phyloP scores from a whole-genome alignment of 2,888 invertebrate species.

The Leptothorax acervorum region DNA sequence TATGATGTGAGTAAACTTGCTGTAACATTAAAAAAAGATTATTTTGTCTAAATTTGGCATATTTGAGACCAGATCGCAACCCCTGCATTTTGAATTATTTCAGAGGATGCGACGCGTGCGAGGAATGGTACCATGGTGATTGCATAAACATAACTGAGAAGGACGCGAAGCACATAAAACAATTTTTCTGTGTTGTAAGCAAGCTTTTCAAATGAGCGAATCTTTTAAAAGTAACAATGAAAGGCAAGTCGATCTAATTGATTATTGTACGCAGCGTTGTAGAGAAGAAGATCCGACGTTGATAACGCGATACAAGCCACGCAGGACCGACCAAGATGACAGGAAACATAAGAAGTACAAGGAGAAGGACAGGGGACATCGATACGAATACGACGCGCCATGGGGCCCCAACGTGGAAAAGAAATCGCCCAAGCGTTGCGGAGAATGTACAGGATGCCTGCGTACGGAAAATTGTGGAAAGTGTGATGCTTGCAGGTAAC shows the following conservation, averaged over 20 bases:
- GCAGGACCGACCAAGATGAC: constrained; percentile 81
- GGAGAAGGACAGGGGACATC: constrained; percentile 83
- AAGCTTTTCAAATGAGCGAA: background rate
- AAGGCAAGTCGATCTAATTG: background rate
- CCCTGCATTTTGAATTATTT: constrained; percentile 67
- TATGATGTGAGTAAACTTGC: constrained; percentile 93
- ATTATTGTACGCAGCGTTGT: constrained; percentile 87
- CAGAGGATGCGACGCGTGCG: constrained; percentile 98
- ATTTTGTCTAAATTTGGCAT: background rate
- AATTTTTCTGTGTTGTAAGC: constrained; percentile 93
- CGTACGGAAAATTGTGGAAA: constrained; percentile 90
- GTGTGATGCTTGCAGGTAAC: constrained; percentile 89
- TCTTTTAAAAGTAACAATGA: background rate
- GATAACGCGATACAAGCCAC: constrained; percentile 83
- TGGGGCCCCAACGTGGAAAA: constrained; percentile 79
- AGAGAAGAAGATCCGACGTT: constrained; percentile 93
- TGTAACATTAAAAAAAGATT: background rate
- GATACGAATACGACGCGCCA: constrained; percentile 81
- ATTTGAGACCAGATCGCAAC: background rate
- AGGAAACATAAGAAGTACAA: constrained; percentile 83
- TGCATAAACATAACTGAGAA: constrained; percentile 98
- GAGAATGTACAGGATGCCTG: constrained; percentile 92
- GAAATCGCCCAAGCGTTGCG: constrained; percentile 88
- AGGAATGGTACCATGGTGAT: constrained; percentile 99
- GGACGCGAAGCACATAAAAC: constrained; percentile 96